Base-by-base conservation (phyloP, 2,797 vertebrate species). In the Micropoecilia bifurca region DNA sequence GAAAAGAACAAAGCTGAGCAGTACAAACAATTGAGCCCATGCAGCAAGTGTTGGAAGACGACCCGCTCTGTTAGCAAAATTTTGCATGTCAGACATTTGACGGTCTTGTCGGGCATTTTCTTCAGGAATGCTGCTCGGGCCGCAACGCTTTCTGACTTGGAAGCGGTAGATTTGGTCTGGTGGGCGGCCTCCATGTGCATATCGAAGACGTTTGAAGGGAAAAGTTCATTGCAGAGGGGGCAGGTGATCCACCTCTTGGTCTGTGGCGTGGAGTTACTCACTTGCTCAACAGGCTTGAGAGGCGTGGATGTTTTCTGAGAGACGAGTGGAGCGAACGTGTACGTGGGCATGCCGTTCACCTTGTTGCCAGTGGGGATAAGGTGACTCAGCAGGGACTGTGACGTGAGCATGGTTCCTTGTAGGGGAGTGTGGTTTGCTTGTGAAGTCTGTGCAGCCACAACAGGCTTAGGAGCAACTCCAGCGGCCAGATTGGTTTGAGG, bases 241-340 rank as follows among this genome's bases (percentile, higher is more conserved):
- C 99, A 99, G 0, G 97, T 99, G 78, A 98, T 97, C 99, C 99
- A 99, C 85, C 98, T 98, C 90, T 99, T 99, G 1, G 98, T 96
- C 89, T 97, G 96, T 39, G 95, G 94, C 2, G 91, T 66, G 0
- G 91, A 77, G 74, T 95, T 95, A 3, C 89, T 83, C 53, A 80
- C 0, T 77, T 95, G 92, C 30, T 91, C 93, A 0, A 96, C 92
- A 63, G 93, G 83, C 48, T 97, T 96, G 47, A 95, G 96, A 3
- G 95, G 81, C 3, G 94, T 81, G 0, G 92, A 59, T 28, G 95
- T 93, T 1, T 96, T 95, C 73, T 95, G 96, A 82, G 96, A 85
- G 68, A 91, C 81, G 0, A 99, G 90, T 0, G 98, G 97, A 0
- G 97, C 97, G 22, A 99, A 96, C 0, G 98, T 99, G 87, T 99